These are phyloP conservation scores for Adelosebastes latens DNA, from an alignment of 2,797 vertebrate species.

Conservation along the genomic window DNA sequence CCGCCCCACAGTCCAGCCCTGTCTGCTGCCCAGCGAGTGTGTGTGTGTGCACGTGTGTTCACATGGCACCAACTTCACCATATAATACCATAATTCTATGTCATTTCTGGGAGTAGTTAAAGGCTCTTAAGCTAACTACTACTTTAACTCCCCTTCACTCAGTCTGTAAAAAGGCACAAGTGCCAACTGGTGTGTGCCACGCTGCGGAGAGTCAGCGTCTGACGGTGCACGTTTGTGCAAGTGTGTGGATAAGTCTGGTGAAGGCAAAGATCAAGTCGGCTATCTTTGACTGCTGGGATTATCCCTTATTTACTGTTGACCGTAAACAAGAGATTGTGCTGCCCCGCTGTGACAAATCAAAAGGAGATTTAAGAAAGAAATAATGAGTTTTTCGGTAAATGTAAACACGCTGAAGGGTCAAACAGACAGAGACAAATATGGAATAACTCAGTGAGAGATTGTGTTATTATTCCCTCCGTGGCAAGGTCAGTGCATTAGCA, in stretches of 20 bases:
- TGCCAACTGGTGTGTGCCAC: slow-evolving; percentile 54
- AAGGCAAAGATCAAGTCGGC: slow-evolving; percentile 42
- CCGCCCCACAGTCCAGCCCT: slow-evolving; percentile 35
- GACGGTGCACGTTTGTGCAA: slow-evolving; percentile 50
- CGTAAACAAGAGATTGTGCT: slow-evolving; percentile 1
- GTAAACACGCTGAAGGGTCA: neutral
- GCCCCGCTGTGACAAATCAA: neutral
- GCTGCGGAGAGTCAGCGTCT: slow-evolving; percentile 22
- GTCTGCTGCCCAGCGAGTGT: slow-evolving; percentile 52
- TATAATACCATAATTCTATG: slow-evolving; percentile 77
- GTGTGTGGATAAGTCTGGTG: slow-evolving; percentile 42
- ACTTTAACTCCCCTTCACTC: slow-evolving; percentile 61
- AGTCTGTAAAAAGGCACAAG: slow-evolving; percentile 35
- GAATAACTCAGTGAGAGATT: neutral
- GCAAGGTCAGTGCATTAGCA: slow-evolving; percentile 38
- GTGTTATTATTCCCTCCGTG: slow-evolving; percentile 13
- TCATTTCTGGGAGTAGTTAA: slow-evolving; percentile 73
- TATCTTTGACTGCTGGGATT: slow-evolving; percentile 45
- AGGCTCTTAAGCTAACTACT: slow-evolving; percentile 73
- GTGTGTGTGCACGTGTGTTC: slow-evolving; percentile 21
- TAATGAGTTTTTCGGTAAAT: neutral
- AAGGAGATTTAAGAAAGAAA: neutral
- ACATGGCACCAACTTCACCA: slow-evolving; percentile 55
- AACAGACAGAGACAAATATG: slow-evolving; percentile 10
- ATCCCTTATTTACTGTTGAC: slow-evolving; percentile 26